Base-by-base conservation (phyloP, 2,797 vertebrate species). In the Acrossocheilus wenchowensis region DNA sequence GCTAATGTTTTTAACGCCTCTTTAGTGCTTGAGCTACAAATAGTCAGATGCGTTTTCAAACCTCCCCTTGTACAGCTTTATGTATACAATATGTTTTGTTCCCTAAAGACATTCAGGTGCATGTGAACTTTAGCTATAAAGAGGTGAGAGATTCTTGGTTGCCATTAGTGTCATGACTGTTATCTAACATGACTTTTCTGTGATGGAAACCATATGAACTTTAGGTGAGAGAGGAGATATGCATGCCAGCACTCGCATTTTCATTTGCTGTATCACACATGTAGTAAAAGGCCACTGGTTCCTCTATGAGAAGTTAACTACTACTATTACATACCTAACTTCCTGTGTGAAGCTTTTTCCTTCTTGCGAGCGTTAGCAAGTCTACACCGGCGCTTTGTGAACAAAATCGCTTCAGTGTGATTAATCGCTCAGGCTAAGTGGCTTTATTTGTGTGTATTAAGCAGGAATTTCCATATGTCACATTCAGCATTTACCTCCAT, bases 191-290 rank as follows among this genome's bases (percentile, higher is more conserved):
- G 91, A 93, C 90, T 91, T 88, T 86, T 88, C 75, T 91, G 73
- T 62, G 75, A 93, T 93, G 90, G 91, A 93, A 94, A 94, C 91
- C 92, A 94, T 91, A 94, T 93, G 92, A 93, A 88, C 87, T 78
- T 66, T 82, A 91, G 85, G 86, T 78, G 50, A 62, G 82, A 69
- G 83, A 88, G 88, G 86, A 88, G 64, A 50, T 68, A 81, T 69
- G 64, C 60, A 82, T 72, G 82, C 54, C 64, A 69, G 57, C 57
- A 81, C 77, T 62, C 15, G 1, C 12, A 74, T 74, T 81, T 74
- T 81, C 30, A 79, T 60, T 80, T 12, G 4, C 52, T 83, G 66
- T 36, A 60, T 79, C 78, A 12, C 52, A 60, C 10, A 5, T 81
- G 30, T 36, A 41, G 66, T 30, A 45, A 48, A 54, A 41, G 68